phyloP scores from a whole-genome alignment of 2,888 invertebrate species.

The Microctonus hyperodae region DNA sequence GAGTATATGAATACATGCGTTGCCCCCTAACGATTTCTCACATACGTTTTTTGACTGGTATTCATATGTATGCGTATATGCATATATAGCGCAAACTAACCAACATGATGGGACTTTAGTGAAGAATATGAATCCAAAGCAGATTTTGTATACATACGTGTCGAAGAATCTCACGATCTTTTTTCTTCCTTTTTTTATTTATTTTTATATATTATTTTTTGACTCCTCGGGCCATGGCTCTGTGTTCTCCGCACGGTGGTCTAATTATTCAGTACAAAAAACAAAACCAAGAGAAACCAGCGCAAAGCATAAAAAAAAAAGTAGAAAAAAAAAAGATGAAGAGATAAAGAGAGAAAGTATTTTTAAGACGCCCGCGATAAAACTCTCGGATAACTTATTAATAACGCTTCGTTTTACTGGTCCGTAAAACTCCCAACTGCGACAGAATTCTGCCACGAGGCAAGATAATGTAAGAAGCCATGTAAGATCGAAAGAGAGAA shows the following conservation, averaged over 20 bases:
- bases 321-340: conserved; percentile 7
- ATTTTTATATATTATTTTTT: not conserved
- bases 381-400: conserved; percentile 27
- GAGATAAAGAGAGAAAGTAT: conserved; percentile 1
- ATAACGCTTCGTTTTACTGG: conserved; percentile 25
- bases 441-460: conserved; percentile 25
- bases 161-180: conserved; percentile 25
- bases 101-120: conserved; percentile 15
- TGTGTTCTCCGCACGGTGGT: conserved; percentile 29
- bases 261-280: conserved; percentile 26
- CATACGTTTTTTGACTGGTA: not conserved
- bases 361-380: conserved; percentile 26
- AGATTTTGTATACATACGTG: conserved; percentile 19
- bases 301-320: not conserved
- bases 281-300: conserved; percentile 13
- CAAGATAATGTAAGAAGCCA: conserved; percentile 14
- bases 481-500: not conserved
- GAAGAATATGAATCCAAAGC: not conserved
- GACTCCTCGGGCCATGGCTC: conserved; percentile 10
- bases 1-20: conserved; percentile 43
- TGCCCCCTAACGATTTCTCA: conserved; percentile 32
- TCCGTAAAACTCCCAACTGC: conserved; percentile 24
- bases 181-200: conserved; percentile 1
- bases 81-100: conserved; percentile 12
- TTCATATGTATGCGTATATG: conserved; percentile 12